phyloP scores from a whole-genome alignment of 2,797 vertebrate genomes.

The Microctenopoma lineatum region DNA sequence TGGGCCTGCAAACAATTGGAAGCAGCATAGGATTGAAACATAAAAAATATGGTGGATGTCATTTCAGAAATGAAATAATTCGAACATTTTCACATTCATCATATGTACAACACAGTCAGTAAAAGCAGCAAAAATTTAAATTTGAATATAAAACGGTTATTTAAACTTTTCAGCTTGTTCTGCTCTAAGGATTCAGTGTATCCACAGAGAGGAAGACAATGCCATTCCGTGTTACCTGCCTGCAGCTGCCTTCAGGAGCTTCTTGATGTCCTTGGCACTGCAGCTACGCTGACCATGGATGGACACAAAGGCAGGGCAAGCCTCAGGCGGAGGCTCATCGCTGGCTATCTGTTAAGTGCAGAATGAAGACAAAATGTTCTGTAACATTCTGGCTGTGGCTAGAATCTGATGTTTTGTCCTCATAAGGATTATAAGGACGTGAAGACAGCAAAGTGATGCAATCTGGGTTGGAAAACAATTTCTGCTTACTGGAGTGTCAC shows the following conservation, averaged over 20 bases:
- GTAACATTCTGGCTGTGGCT: not conserved
- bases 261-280: conserved; percentile 93
- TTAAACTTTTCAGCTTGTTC: conserved; percentile 1
- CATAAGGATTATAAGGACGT: not conserved
- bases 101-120: not conserved
- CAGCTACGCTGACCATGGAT: conserved; percentile 91
- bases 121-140: not conserved
- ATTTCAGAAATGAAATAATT: not conserved
- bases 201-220: conserved; percentile 9
- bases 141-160: not conserved
- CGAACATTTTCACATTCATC: conserved; percentile 1
- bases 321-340: conserved; percentile 91
- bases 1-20: conserved; percentile 83
- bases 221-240: conserved; percentile 83
- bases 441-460: not conserved
- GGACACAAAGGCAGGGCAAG: conserved; percentile 91
- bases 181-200: not conserved
- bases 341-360: conserved; percentile 88
- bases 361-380: conserved; percentile 10
- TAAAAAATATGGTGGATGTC: not conserved
- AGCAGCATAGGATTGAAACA: conserved; percentile 5
- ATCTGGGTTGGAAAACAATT: not conserved
- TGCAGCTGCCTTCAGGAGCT: conserved; percentile 91
- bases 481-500: too few species aligned
- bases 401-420: not conserved